Percentiles rank a stretch among this genome's conserved stretches.
Evolutionary conservation across 2,113 vertebrate species (phyloP).

Genomic region (Halcyon malimbica): DNA sequence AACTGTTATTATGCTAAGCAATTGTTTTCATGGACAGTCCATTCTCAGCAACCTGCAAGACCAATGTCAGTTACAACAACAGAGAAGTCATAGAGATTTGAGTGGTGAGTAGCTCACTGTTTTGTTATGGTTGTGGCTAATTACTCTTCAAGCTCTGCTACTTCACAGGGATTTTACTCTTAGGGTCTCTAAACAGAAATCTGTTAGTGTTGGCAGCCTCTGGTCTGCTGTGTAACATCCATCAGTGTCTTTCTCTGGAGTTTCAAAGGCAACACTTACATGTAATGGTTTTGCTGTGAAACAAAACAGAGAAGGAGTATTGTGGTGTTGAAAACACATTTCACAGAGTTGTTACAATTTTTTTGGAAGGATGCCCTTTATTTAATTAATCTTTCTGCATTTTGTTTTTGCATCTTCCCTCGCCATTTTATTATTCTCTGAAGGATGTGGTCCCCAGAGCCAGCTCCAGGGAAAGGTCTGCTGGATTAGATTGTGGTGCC

Average conservation of each 20-base stretch:
- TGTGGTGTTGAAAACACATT: conserved; percentile 71
- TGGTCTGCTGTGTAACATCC: conserved; percentile 43
- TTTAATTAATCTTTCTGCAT: conserved; percentile 65
- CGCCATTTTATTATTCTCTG: conserved; percentile 37
- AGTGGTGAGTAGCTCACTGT: conserved; percentile 53
- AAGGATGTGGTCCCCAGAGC: not conserved
- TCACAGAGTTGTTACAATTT: conserved; percentile 47
- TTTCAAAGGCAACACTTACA: conserved; percentile 71
- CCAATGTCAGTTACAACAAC: not conserved
- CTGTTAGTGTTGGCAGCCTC: conserved; percentile 61
- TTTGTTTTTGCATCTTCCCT: conserved; percentile 47
- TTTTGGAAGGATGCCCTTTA: conserved; percentile 62
- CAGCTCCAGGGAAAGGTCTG: not conserved
- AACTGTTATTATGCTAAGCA: not conserved
- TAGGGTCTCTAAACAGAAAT: conserved; percentile 64
- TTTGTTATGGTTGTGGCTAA: conserved; percentile 65
- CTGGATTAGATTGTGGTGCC: not conserved
- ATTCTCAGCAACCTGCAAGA: not conserved
- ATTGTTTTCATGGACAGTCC: not conserved
- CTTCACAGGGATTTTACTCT: conserved; percentile 61
- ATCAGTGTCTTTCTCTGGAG: conserved; percentile 59
- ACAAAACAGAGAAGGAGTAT: conserved; percentile 66
- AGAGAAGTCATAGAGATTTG: conserved; percentile 28
- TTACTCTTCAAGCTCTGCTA: conserved; percentile 57
- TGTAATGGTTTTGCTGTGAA: conserved; percentile 70